Base-by-base conservation (phyloP, 64 coral and sea anemone genomes). In the Trachythela sp. region DNA sequence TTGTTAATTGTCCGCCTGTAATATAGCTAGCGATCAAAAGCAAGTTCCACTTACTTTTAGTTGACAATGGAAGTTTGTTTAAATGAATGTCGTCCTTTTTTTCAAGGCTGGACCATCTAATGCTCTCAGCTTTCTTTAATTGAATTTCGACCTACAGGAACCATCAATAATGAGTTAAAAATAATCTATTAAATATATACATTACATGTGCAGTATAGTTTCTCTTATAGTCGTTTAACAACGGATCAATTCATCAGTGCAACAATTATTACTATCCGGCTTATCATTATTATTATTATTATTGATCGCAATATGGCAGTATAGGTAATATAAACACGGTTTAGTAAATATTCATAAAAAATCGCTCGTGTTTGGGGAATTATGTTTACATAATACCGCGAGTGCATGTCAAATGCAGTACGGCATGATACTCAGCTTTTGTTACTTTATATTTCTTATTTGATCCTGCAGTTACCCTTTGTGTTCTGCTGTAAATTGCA, bases 61-160 rank as follows among this genome's bases (percentile, higher is more conserved):
- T 80, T 80, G 75, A 36, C 32, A 80, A 35, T 29, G 75, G 75
- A 80, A 80, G 34, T 30, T 80, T 35, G 32, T 20, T 39, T 3
- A 80, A 80, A 7, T 80, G 75, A 80, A 39, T 36, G 8, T 80
- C 75, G 34, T 13, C 13, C 7, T 35, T 80, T 80, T 13, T 39
- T 36, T 80, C 75, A 35, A 80, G 38, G 31, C 33, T 38, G 2
- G 75, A 80, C 75, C 75, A 80, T 80, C 75, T 80, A 1, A 80
- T 80, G 8, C 31, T 39, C 37, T 80, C 75, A 13, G 75, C 75
- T 80, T 80, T 80, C 75, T 80, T 37, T 30, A 80, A 39, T 38
- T 37, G 75, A 36, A 80, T 80, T 80, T 80, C 75, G 17, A 80
- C 8, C 75, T 80, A 80, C 42, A 45, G 42, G 31, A 80, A 64